These are phyloP conservation scores for Ormyrus rosae DNA, from an alignment of 2,888 invertebrate genomes.

Conservation along the genomic window DNA sequence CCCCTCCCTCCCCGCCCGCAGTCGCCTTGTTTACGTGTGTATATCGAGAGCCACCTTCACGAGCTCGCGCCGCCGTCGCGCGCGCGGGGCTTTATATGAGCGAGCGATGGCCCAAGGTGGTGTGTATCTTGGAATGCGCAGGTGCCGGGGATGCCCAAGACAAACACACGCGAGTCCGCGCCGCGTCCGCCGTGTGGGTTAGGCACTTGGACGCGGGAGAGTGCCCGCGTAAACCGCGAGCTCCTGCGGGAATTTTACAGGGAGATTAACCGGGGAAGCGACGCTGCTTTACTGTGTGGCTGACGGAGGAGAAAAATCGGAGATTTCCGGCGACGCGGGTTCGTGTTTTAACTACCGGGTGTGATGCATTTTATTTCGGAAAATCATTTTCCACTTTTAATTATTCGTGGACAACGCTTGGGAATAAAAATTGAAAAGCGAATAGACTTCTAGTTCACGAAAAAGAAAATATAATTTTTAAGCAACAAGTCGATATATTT, in stretches of 20 bases:
- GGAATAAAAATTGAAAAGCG: too few relatives aligned
- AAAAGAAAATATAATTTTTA: too few relatives aligned
- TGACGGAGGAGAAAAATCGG: too few relatives aligned
- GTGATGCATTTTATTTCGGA: neutral
- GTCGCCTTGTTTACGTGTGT: conserved; percentile 47
- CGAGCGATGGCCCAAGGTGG: conserved; percentile 11
- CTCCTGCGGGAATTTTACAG: conserved; percentile 33
- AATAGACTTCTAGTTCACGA: too few relatives aligned
- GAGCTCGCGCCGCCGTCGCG: neutral
- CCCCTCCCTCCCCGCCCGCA: conserved; percentile 13
- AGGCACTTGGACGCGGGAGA: too few relatives aligned
- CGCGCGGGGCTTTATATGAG: neutral
- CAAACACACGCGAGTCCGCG: neutral
- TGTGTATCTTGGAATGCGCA: conserved; percentile 49
- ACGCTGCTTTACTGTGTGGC: neutral
- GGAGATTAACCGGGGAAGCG: conserved; percentile 18
- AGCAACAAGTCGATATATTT: too few relatives aligned
- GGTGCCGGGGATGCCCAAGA: conserved; percentile 8
- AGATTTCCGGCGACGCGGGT: neutral
- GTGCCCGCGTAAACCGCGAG: neutral
- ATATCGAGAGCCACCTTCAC: conserved; percentile 23
- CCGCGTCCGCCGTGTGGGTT: neutral
- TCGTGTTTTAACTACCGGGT: neutral
- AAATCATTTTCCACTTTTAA: too few relatives aligned
- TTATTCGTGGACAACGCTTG: too few relatives aligned